Evolutionary conservation across 2,113 vertebrate genomes (phyloP).

Genomic region (Tupaia chinensis): DNA sequence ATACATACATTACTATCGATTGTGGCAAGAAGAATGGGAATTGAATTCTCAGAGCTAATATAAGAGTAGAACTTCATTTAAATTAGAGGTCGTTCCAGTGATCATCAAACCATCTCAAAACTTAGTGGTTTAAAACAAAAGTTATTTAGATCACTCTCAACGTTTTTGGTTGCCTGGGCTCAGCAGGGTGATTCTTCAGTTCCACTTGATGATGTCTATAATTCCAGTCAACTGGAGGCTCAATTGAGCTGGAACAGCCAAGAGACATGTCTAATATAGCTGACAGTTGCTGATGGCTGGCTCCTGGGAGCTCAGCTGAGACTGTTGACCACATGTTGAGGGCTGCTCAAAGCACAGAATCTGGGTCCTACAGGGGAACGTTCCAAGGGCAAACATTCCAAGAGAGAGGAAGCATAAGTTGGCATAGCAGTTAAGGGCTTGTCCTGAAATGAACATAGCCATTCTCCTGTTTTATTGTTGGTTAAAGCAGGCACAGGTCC

Average conservation of each 20-base stretch:
- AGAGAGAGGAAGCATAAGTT: neutral
- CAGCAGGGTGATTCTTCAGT: neutral
- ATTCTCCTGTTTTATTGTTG: neutral
- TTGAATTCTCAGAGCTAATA: neutral
- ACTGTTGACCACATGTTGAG: too few species aligned
- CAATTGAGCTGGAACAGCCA: neutral
- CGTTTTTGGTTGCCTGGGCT: neutral
- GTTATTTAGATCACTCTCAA: neutral
- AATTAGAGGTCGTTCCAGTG: neutral
- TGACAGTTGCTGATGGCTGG: neutral
- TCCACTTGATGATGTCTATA: fast-evolving
- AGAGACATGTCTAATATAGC: neutral
- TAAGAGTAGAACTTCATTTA: neutral
- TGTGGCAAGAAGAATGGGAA: neutral
- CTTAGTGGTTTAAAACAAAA: neutral
- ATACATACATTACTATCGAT: neutral
- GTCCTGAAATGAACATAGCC: neutral
- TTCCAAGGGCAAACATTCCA: neutral
- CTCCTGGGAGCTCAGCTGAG: neutral
- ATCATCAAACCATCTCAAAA: neutral
- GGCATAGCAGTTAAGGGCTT: neutral
- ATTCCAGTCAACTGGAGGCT: fast-evolving
- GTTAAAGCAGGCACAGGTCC: neutral
- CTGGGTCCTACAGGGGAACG: neutral
- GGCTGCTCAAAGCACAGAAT: neutral